Evolutionary conservation across 2,888 invertebrate genomes (phyloP).

Genomic region (Ophioninae sp.): DNA sequence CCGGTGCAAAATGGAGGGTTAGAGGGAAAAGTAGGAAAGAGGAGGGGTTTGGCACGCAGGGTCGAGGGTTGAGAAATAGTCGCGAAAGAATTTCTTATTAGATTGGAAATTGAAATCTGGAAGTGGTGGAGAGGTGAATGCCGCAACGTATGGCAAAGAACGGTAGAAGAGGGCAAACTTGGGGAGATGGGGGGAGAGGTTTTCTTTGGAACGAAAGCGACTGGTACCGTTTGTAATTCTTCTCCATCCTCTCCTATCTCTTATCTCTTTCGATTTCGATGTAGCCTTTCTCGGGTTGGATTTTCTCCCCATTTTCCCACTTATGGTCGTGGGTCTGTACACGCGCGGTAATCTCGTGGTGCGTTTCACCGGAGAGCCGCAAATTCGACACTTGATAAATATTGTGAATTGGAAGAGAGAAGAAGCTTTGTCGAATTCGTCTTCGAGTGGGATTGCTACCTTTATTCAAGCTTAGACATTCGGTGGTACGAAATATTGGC

Average conservation of each 20-base stretch:
- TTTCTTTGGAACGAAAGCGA: conserved; percentile 59
- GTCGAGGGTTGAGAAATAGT: conserved; percentile 68
- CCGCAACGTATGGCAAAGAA: conserved; percentile 31
- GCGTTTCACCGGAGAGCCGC: conserved; percentile 20
- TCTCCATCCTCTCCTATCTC: conserved; percentile 36
- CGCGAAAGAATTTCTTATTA: conserved; percentile 76
- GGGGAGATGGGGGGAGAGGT: conserved; percentile 15
- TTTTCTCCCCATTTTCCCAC: background rate
- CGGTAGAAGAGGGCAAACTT: conserved; percentile 25
- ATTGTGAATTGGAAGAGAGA: conserved; percentile 51
- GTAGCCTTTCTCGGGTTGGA: background rate
- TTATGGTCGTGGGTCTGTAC: conserved; percentile 3
- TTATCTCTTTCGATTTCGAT: conserved; percentile 19
- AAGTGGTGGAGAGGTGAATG: conserved; percentile 61
- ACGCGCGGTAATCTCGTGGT: conserved; percentile 9
- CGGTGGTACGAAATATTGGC: background rate
- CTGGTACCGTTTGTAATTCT: conserved; percentile 61
- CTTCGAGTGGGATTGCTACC: conserved; percentile 36
- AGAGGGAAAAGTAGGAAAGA: conserved; percentile 11
- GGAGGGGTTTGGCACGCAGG: conserved; percentile 42
- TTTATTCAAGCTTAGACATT: conserved; percentile 1
- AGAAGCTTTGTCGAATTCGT: conserved; percentile 4
- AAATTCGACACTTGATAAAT: conserved; percentile 55
- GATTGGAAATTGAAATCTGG: conserved; percentile 75
- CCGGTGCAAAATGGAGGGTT: background rate